Evolutionary conservation across 1,140 invertebrate genomes (phyloP).

Genomic region (Sarcophaga peregrina): DNA sequence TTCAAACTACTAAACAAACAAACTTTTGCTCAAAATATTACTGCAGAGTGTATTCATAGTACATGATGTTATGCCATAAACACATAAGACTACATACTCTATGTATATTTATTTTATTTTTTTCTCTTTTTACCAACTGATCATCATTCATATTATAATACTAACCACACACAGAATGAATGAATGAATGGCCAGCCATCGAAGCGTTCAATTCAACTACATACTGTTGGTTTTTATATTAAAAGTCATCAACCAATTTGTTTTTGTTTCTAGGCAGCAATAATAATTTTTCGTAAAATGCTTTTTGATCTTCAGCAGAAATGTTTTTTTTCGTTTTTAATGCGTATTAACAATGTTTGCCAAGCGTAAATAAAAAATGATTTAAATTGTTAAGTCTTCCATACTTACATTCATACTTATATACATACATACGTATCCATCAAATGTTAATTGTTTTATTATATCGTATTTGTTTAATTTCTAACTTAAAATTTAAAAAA

Average conservation of each 20-base stretch:
- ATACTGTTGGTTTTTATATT: neutral
- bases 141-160: neutral
- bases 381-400: neutral
- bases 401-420: too few relatives aligned
- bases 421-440: too few relatives aligned
- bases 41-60: too few relatives aligned
- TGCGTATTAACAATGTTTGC: constrained; percentile 9
- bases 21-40: neutral
- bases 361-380: constrained; percentile 8
- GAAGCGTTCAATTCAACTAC: neutral
- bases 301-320: constrained; percentile 13
- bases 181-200: neutral
- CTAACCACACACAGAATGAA: neutral
- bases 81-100: neutral
- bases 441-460: too few relatives aligned
- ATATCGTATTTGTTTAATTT: too few relatives aligned
- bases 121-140: constrained; percentile 5
- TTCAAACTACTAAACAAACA: neutral
- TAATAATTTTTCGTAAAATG: constrained; percentile 13
- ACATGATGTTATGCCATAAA: too few relatives aligned
- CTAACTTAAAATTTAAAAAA: too few relatives aligned
- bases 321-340: neutral
- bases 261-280: neutral
- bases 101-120: neutral
- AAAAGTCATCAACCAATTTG: constrained; percentile 3